Percentiles rank a stretch among this genome's conserved stretches.
Evolutionary conservation across 1,140 invertebrate genomes (phyloP).

Genomic region (Drosophila biarmipes): DNA sequence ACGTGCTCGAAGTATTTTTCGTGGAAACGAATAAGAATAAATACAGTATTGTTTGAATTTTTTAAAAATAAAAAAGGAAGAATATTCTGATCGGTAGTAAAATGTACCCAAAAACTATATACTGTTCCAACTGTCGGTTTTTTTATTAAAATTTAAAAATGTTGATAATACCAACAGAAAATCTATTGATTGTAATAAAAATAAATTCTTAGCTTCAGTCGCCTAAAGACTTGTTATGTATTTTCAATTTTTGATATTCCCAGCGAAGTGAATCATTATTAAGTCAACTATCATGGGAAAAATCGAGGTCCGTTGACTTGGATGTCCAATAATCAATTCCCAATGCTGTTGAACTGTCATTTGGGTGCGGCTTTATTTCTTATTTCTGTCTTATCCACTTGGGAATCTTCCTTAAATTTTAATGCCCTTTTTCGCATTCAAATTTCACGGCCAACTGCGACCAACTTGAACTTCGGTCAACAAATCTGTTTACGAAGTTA

Average conservation of each 20-base stretch:
- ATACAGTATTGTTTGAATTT: too few relatives aligned
- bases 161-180: too few relatives aligned
- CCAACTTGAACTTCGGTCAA: slow-evolving; percentile 60
- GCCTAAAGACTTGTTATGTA: too few relatives aligned
- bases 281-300: slow-evolving; percentile 5
- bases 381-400: slow-evolving; percentile 22
- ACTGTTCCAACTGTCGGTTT: too few relatives aligned
- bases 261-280: not conserved
- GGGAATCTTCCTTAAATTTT: slow-evolving; percentile 49
- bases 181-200: too few relatives aligned
- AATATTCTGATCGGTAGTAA: too few relatives aligned
- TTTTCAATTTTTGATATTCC: not conserved
- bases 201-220: too few relatives aligned
- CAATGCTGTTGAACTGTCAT: slow-evolving; percentile 13
- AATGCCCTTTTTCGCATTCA: slow-evolving; percentile 33
- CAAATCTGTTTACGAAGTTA: slow-evolving; percentile 47
- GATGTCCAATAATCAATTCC: slow-evolving; percentile 14
- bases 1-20: not conserved
- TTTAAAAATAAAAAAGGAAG: too few relatives aligned
- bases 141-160: too few relatives aligned
- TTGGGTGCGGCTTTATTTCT: slow-evolving; percentile 35
- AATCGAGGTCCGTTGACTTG: slow-evolving; percentile 16
- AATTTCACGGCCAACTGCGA: slow-evolving; percentile 69
- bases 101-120: too few relatives aligned
- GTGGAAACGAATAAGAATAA: not conserved